phyloP scores from a whole-genome alignment of 2,113 vertebrate species.

The Pipra filicauda region DNA sequence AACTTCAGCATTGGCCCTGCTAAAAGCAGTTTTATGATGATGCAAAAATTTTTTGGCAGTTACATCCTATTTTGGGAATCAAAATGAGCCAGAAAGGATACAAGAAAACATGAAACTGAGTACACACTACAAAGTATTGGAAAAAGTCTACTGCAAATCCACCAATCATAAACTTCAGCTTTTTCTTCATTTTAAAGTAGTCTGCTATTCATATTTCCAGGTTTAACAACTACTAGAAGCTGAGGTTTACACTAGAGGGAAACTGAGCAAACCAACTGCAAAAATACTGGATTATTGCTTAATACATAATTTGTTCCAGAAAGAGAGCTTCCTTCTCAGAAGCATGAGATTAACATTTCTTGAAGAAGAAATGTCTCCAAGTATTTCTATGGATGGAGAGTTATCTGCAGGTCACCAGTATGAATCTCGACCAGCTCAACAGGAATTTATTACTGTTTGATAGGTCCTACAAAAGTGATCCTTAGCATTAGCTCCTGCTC shows the following conservation, averaged over 20 bases:
- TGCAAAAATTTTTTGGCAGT: neutral
- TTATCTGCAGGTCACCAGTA: neutral
- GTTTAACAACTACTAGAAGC: neutral
- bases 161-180: neutral
- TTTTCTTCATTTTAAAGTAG: neutral
- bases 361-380: neutral
- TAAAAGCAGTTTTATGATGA: neutral
- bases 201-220: neutral
- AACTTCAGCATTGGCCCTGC: neutral
- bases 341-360: neutral
- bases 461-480: neutral
- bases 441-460: neutral
- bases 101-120: neutral
- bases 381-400: neutral
- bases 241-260: neutral
- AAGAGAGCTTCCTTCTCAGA: neutral
- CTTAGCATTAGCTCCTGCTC: neutral
- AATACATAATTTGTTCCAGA: neutral
- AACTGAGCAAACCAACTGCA: neutral
- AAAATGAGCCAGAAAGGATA: neutral
- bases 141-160: neutral
- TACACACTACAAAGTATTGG: neutral
- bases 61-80: neutral
- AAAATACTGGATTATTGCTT: neutral
- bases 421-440: neutral